Evolutionary conservation across 2,888 invertebrate genomes (phyloP).

Genomic region (Drosophila infuscata): DNA sequence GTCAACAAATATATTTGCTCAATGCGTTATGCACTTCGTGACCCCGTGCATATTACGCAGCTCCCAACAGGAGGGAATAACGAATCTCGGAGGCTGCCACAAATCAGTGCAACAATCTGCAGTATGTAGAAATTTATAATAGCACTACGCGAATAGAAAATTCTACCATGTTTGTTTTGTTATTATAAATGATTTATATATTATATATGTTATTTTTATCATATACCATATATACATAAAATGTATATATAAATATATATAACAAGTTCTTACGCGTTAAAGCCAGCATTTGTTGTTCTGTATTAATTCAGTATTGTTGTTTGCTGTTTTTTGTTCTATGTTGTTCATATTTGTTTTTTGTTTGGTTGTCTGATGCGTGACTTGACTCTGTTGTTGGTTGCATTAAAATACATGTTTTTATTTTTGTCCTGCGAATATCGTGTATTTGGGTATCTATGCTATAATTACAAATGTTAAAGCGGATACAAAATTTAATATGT

Average conservation of each 20-base stretch:
- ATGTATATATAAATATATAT: not conserved
- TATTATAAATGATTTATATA: not conserved
- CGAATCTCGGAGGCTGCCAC: not conserved
- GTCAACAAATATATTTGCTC: slow-evolving; percentile 61
- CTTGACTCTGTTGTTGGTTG: slow-evolving; percentile 37
- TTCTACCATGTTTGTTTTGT: not conserved
- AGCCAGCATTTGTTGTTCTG: not conserved
- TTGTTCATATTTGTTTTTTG: slow-evolving; percentile 9
- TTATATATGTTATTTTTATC: too few relatives aligned
- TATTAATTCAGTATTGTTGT: not conserved
- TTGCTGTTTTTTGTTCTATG: slow-evolving; percentile 2
- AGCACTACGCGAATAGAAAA: not conserved
- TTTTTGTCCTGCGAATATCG: slow-evolving; percentile 19
- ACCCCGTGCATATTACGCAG: slow-evolving; percentile 18
- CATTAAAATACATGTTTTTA: slow-evolving; percentile 43
- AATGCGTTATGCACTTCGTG: slow-evolving; percentile 62
- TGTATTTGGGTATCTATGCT: not conserved
- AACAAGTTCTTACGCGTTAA: not conserved
- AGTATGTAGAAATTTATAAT: too few relatives aligned
- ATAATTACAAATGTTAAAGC: slow-evolving; percentile 22
- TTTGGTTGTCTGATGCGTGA: slow-evolving; percentile 11
- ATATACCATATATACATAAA: too few relatives aligned
- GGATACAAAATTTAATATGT: not conserved
- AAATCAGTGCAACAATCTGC: slow-evolving; percentile 18
- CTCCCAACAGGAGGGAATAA: slow-evolving; percentile 4